Conservation (phyloP, 2,797 vertebrate genomes). For the Rachycentron canadum region DNA sequence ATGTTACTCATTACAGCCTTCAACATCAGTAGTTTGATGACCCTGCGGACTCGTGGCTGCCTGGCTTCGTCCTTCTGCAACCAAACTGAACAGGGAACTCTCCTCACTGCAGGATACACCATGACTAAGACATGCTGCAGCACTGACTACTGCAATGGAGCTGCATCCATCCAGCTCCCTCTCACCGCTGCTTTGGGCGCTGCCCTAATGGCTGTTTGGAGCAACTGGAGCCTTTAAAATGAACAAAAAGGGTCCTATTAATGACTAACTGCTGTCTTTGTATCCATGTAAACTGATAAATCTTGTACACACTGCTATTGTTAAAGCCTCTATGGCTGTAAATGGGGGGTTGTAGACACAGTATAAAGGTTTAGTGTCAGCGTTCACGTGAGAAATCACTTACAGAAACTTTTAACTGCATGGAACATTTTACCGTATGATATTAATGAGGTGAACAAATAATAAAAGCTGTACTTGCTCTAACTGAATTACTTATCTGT, state of each 20-base stretch:
- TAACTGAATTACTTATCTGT: background rate
- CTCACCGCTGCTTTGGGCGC: constrained; percentile 44
- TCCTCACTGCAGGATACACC: constrained; percentile 61
- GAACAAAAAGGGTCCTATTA: background rate
- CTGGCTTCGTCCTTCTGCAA: constrained; percentile 46
- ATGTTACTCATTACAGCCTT: constrained; percentile 44
- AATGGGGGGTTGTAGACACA: background rate
- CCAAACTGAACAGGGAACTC: background rate
- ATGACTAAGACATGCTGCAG: constrained; percentile 66
- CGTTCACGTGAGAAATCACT: too few relatives aligned
- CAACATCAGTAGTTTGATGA: constrained; percentile 27
- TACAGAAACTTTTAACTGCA: too few relatives aligned
- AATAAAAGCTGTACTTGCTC: background rate
- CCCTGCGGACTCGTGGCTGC: constrained; percentile 56
- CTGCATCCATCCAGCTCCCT: constrained; percentile 49
- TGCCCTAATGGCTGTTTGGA: constrained; percentile 41
- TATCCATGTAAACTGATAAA: background rate
- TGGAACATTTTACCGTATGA: too few relatives aligned
- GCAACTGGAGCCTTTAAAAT: constrained; percentile 30
- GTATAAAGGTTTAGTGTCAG: background rate
- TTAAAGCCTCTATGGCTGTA: background rate
- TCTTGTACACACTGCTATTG: background rate
- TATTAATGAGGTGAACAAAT: background rate
- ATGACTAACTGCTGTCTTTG: background rate
- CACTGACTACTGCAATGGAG: constrained; percentile 64